Conservation (phyloP, 2,888 invertebrate genomes). For the Chrysomela aeneicollis region DNA sequence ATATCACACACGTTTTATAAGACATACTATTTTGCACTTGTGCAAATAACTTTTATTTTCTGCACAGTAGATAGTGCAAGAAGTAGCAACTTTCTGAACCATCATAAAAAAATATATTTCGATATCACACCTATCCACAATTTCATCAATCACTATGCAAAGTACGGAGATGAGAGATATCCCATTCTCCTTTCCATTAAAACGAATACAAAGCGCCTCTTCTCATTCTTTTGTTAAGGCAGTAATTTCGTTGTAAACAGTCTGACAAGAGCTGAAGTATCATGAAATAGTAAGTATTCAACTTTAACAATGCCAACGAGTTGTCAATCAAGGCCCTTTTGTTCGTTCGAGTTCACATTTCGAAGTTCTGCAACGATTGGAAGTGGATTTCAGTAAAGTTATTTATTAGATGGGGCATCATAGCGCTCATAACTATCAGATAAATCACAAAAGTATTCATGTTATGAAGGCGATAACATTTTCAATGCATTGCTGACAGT, state of each 20-base stretch:
- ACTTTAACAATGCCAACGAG: conserved; percentile 33
- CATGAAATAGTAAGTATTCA: conserved; percentile 33
- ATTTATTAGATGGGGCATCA: not conserved
- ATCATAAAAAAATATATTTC: no score
- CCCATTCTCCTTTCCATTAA: not conserved
- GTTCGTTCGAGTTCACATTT: conserved; percentile 48
- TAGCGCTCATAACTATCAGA: no score
- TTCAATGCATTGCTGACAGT: no score
- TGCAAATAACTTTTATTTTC: no score
- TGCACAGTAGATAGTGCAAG: no score
- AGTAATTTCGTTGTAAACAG: conserved; percentile 29
- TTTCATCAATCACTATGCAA: not conserved
- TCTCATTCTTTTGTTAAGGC: conserved; percentile 22
- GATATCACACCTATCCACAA: no score
- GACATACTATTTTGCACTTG: no score
- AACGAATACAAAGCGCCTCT: conserved; percentile 9
- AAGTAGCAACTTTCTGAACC: no score
- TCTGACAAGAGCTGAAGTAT: conserved; percentile 29
- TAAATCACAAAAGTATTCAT: no score
- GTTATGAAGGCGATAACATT: no score
- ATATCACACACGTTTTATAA: no score
- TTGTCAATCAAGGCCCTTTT: conserved; percentile 40
- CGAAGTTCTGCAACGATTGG: conserved; percentile 42
- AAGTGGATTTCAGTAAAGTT: conserved; percentile 25
- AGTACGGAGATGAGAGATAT: not conserved